Conservation (phyloP, 2,113 vertebrate species). For the Anser cygnoides region DNA sequence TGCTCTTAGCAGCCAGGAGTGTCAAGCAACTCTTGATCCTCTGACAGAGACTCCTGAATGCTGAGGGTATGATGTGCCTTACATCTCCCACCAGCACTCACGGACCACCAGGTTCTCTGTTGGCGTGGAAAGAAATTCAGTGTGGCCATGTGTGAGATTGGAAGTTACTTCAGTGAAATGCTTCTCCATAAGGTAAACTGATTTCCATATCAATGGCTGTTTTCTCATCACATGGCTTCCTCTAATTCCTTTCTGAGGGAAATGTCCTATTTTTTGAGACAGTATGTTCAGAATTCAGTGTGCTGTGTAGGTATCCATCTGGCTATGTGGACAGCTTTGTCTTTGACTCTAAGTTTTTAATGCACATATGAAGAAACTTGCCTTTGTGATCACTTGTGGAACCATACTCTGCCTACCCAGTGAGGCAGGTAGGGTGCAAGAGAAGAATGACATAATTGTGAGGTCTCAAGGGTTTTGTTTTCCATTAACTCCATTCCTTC, state of each 20-base stretch:
- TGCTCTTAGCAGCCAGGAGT: not conserved
- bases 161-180: not conserved
- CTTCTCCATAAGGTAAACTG: not conserved
- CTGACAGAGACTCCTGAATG: fast-evolving
- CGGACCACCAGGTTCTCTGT: not conserved
- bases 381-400: not conserved
- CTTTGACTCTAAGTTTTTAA: not conserved
- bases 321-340: not conserved
- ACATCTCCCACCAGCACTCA: fast-evolving
- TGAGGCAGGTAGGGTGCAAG: not conserved
- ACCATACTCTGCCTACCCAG: not conserved
- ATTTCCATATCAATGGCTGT: not conserved
- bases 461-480: not conserved
- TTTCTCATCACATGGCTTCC: not conserved
- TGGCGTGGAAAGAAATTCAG: not conserved
- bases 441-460: not conserved
- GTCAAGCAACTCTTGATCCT: no score
- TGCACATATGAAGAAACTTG: not conserved
- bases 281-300: not conserved
- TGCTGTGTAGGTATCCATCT: not conserved
- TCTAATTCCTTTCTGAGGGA: not conserved
- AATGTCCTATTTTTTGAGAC: not conserved
- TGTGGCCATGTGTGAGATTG: not conserved
- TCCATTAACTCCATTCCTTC: not conserved
- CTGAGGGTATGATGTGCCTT: fast-evolving